Evolutionary conservation across 64 coral and sea anemone species (phyloP).

Genomic region (Dendrophyllia cribrosa): DNA sequence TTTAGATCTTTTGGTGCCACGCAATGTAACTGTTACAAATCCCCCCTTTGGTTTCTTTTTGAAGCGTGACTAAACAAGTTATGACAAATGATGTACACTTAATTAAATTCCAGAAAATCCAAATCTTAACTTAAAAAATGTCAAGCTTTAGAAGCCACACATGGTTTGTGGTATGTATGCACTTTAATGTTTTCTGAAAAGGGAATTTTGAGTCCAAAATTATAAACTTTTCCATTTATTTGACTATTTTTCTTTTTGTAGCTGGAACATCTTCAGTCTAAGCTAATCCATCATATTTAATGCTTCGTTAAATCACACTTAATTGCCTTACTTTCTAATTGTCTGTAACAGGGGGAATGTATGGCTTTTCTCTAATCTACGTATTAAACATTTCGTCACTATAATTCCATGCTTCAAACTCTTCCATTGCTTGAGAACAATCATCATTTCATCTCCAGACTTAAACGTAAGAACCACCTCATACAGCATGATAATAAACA

Average conservation of each 20-base stretch:
- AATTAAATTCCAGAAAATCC: not conserved
- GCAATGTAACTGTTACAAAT: too few relatives aligned
- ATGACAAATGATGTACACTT: not conserved
- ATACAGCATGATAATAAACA: too few relatives aligned
- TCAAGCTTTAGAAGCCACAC: not conserved
- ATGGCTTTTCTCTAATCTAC: slow-evolving; percentile 13
- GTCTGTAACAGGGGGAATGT: slow-evolving; percentile 39
- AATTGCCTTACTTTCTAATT: not conserved
- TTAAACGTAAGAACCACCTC: too few relatives aligned
- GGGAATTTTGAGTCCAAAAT: not conserved
- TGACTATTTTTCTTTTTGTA: not conserved
- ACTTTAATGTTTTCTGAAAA: not conserved
- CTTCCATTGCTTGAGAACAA: too few relatives aligned
- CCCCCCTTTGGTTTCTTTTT: too few relatives aligned
- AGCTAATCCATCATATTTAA: not conserved
- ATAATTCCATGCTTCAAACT: not conserved
- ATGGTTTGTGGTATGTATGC: slow-evolving; percentile 44
- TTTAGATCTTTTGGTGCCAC: too few relatives aligned
- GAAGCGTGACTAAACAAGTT: too few relatives aligned
- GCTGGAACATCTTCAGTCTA: not conserved
- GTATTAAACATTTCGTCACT: not conserved
- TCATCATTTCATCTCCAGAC: too few relatives aligned
- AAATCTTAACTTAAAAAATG: not conserved
- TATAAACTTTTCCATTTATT: too few relatives aligned
- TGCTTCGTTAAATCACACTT: not conserved